Evolutionary conservation across 2,113 vertebrate species (phyloP).

Genomic region (Periophthalmus modestus): DNA sequence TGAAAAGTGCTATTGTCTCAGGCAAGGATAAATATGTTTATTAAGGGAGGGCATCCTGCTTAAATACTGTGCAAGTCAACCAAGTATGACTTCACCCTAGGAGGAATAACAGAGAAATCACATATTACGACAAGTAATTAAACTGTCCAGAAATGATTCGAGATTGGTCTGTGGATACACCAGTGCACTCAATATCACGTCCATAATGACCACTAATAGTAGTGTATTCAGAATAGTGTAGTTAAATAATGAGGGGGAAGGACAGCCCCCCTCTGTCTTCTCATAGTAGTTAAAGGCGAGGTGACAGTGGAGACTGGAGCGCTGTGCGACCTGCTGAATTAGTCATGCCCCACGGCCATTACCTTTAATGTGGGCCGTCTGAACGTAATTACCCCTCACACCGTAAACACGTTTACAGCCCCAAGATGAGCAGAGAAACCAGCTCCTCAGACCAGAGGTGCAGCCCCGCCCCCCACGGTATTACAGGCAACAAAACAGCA

Average conservation of each 20-base stretch:
- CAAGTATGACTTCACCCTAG: not conserved
- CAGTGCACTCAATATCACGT: not conserved
- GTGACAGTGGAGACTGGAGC: slow-evolving; percentile 43
- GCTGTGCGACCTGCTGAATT: slow-evolving; percentile 55
- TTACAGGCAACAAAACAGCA: slow-evolving; percentile 14
- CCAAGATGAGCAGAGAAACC: slow-evolving; percentile 54
- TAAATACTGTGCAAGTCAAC: not conserved
- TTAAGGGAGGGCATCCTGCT: no score
- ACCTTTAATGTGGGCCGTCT: slow-evolving; percentile 66
- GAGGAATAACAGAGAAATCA: no score
- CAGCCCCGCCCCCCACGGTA: slow-evolving; percentile 22
- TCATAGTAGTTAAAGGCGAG: slow-evolving; percentile 27
- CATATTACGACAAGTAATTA: no score
- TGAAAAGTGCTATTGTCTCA: not conserved
- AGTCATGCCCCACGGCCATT: slow-evolving; percentile 67
- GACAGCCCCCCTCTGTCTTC: slow-evolving; percentile 6
- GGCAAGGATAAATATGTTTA: not conserved
- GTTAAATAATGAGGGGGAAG: slow-evolving; percentile 9
- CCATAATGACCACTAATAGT: not conserved
- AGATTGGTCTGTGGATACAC: not conserved
- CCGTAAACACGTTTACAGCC: slow-evolving; percentile 70
- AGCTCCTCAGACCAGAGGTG: slow-evolving; percentile 37
- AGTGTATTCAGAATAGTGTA: slow-evolving; percentile 15
- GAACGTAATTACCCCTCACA: slow-evolving; percentile 67
- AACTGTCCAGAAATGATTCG: no score